These are phyloP conservation scores for Rhagophthalmus giganteus DNA, from an alignment of 2,888 invertebrate species.

Conservation along the genomic window DNA sequence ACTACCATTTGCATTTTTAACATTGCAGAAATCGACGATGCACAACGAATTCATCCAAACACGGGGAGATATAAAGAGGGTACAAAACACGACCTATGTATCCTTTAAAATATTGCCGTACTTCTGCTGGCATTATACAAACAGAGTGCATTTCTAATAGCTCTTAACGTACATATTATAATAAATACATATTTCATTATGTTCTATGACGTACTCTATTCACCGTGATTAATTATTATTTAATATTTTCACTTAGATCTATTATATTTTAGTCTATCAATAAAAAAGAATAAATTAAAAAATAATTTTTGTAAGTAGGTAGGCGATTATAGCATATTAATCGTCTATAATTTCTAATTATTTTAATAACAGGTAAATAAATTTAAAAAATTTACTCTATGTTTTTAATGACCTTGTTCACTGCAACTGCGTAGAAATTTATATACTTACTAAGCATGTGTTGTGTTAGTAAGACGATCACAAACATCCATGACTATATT, in stretches of 20 bases:
- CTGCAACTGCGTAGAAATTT: no score
- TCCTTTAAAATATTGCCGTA: conserved; percentile 30
- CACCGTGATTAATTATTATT: conserved; percentile 40
- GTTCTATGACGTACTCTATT: conserved; percentile 34
- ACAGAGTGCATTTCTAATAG: conserved; percentile 28
- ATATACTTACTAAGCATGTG: no score
- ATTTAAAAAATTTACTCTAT: no score
- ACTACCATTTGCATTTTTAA: background rate
- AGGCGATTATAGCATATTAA: no score
- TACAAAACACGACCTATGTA: conserved; percentile 24
- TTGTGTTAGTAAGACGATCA: no score
- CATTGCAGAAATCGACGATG: conserved; percentile 21
- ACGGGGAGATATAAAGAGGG: conserved; percentile 23
- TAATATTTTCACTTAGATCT: conserved; percentile 41
- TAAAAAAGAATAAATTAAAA: conserved; percentile 40
- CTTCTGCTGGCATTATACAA: conserved; percentile 26
- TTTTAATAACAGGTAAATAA: no score
- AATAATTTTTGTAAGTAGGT: no score
- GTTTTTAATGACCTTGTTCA: no score
- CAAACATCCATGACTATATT: no score
- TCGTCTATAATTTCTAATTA: no score
- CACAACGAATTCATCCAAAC: conserved; percentile 36
- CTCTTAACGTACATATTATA: conserved; percentile 35
- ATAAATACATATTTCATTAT: conserved; percentile 42
- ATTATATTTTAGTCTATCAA: no score